Evolutionary conservation across 1,140 invertebrate genomes (phyloP).

Genomic region (Pomacea maculata): DNA sequence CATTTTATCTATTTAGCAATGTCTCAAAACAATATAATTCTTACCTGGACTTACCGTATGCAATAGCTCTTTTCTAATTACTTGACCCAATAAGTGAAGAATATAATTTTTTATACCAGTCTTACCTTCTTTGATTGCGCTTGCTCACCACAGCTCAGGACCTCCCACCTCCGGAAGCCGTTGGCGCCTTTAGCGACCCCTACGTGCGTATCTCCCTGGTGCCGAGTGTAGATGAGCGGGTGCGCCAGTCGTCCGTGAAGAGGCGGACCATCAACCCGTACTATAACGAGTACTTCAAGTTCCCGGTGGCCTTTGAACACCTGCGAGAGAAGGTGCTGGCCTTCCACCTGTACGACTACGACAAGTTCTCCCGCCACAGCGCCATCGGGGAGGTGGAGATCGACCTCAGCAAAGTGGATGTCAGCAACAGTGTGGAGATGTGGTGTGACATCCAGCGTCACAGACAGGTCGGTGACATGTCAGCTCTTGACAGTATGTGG

Average conservation of each 20-base stretch:
- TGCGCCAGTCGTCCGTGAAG: slow-evolving; percentile 78
- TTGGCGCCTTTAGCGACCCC: slow-evolving; percentile 85
- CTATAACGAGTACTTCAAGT: slow-evolving; percentile 72
- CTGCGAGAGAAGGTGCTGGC: slow-evolving; percentile 74
- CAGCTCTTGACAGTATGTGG: background rate
- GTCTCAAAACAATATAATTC: no score
- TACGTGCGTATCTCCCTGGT: slow-evolving; percentile 80
- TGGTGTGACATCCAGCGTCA: slow-evolving; percentile 77
- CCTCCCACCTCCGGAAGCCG: slow-evolving; percentile 77
- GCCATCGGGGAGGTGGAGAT: slow-evolving; percentile 86
- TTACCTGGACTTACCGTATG: no score
- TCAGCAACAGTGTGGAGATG: slow-evolving; percentile 79
- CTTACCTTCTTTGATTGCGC: background rate
- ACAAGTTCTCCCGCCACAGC: slow-evolving; percentile 87
- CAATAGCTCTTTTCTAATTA: no score
- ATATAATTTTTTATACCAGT: no score
- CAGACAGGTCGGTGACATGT: slow-evolving; percentile 40
- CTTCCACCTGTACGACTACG: slow-evolving; percentile 90
- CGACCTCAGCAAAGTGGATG: slow-evolving; percentile 64
- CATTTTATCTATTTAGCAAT: no score
- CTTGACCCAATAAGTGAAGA: no score
- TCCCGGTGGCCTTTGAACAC: slow-evolving; percentile 76
- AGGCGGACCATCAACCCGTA: slow-evolving; percentile 70
- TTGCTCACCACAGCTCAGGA: slow-evolving; percentile 74
- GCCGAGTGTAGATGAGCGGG: slow-evolving; percentile 84